These are phyloP conservation scores for Agrotis clavis DNA, from an alignment of 2,888 invertebrate genomes.

Conservation along the genomic window DNA sequence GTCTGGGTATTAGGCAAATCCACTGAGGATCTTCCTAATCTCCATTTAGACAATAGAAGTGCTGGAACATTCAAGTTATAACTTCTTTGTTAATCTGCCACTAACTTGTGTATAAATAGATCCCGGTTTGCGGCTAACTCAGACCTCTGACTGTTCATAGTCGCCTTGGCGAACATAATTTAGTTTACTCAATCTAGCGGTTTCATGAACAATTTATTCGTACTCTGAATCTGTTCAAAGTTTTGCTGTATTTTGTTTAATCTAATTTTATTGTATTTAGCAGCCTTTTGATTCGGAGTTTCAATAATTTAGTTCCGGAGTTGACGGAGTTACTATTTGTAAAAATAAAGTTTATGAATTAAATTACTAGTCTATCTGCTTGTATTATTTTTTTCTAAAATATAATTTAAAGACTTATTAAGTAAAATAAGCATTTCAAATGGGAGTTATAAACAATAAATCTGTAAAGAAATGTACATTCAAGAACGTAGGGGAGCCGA, in stretches of 20 bases:
- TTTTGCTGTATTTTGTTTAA: conserved; percentile 25
- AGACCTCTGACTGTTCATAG: conserved; percentile 55
- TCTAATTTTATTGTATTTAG: conserved; percentile 6
- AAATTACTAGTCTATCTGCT: neutral
- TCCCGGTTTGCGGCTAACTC: conserved; percentile 47
- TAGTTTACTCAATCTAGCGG: conserved; percentile 45
- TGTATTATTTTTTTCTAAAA: no score
- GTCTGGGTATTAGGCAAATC: conserved; percentile 58
- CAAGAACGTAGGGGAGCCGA: no score
- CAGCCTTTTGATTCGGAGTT: conserved; percentile 1
- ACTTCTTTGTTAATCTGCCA: conserved; percentile 64
- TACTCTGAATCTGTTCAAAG: conserved; percentile 23
- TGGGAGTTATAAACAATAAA: no score
- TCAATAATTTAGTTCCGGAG: neutral
- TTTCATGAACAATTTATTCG: conserved; percentile 44
- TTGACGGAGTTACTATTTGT: neutral
- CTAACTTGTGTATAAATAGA: conserved; percentile 62
- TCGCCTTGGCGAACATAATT: conserved; percentile 49
- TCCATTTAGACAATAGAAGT: conserved; percentile 61
- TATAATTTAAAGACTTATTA: no score
- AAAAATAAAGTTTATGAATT: neutral
- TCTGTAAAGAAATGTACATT: no score
- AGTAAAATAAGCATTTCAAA: no score
- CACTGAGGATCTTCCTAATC: conserved; percentile 56
- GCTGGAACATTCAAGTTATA: conserved; percentile 59